These are phyloP conservation scores for Agelas oroides DNA, from an alignment of 37 sponge, comb jelly and placozoan species.

Conservation along the genomic window DNA sequence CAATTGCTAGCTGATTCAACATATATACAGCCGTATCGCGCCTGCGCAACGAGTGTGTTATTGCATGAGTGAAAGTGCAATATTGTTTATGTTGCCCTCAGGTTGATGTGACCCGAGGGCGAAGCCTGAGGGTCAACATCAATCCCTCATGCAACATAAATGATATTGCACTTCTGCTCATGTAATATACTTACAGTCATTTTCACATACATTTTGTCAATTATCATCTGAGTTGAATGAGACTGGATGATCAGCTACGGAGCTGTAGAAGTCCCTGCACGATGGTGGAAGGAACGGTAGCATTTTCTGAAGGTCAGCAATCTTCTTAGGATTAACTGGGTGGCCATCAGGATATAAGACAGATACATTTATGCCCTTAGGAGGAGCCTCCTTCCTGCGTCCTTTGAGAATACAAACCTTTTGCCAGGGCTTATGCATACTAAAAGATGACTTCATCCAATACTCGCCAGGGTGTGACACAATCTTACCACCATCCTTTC, in stretches of 20 bases:
- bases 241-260: constrained; percentile 14
- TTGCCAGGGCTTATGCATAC: constrained; percentile 29
- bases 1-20: too few species aligned
- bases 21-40: too few species aligned
- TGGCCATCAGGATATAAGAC: constrained; percentile 40
- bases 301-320: constrained; percentile 51
- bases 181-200: too few species aligned
- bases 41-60: too few species aligned
- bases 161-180: too few species aligned
- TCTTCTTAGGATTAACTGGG: constrained; percentile 56
- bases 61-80: too few species aligned
- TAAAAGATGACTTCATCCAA: constrained; percentile 41
- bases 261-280: constrained; percentile 9
- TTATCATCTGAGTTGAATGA: neutral
- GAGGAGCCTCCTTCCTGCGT: constrained; percentile 35
- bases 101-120: too few species aligned
- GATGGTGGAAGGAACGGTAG: constrained; percentile 34
- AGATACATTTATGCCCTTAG: constrained; percentile 11
- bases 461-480: constrained; percentile 57
- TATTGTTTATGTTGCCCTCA: too few species aligned
- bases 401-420: constrained; percentile 54
- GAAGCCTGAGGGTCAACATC: too few species aligned
- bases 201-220: neutral
- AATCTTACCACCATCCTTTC: constrained; percentile 14
- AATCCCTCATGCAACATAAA: too few species aligned